Evolutionary conservation across 2,888 invertebrate genomes (phyloP).

Genomic region (Sthenelais limicola): DNA sequence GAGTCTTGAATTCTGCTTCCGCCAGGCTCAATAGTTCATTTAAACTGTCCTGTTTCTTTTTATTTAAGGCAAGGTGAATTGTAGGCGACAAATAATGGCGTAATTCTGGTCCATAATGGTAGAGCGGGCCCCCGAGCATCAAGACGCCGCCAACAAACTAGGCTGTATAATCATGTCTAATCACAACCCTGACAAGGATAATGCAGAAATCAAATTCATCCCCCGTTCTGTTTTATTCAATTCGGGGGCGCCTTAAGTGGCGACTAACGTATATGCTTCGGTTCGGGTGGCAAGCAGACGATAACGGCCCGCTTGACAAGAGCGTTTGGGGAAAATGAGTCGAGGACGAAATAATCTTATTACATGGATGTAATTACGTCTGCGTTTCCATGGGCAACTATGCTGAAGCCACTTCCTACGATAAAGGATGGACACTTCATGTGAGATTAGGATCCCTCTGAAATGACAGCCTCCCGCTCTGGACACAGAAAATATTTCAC

Average conservation of each 20-base stretch:
- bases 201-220: conserved; percentile 36
- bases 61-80: conserved; percentile 16
- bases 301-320: conserved; percentile 9
- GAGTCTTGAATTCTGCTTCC: too few relatives aligned
- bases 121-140: not conserved
- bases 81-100: conserved; percentile 35
- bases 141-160: conserved; percentile 27
- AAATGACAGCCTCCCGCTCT: too few relatives aligned
- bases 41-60: too few relatives aligned
- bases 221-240: conserved; percentile 21
- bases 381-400: conserved; percentile 34
- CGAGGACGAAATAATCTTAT: conserved; percentile 18
- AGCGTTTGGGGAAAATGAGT: conserved; percentile 32
- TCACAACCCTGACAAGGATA: conserved; percentile 19
- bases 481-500: too few relatives aligned
- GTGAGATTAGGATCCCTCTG: conserved; percentile 20
- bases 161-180: conserved; percentile 36
- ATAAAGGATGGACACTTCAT: conserved; percentile 39
- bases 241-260: conserved; percentile 20
- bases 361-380: conserved; percentile 30
- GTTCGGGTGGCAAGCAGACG: not conserved
- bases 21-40: too few relatives aligned
- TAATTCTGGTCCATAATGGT: conserved; percentile 30
- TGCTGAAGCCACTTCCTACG: conserved; percentile 28
- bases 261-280: conserved; percentile 28